A percentile compares a stretch with the other conserved stretches of the same genome.
phyloP scores from a whole-genome alignment of 1,140 invertebrate genomes.

The Drosophila fuyamai region DNA sequence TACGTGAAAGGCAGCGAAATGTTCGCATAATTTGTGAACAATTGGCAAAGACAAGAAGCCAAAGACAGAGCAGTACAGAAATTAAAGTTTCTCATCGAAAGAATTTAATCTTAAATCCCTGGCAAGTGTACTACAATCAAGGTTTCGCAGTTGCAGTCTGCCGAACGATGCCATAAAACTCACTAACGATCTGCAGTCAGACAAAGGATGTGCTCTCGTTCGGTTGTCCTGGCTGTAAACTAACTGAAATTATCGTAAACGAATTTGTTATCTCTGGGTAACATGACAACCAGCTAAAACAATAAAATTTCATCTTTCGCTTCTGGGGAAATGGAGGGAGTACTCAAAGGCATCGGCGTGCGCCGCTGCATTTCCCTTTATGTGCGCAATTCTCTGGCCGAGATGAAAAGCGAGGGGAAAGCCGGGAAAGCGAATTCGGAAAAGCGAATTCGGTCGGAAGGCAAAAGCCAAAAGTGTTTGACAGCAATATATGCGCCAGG shows the following conservation, averaged over 20 bases:
- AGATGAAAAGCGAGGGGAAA: conserved; percentile 10
- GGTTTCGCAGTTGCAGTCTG: background rate
- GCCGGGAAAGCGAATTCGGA: background rate
- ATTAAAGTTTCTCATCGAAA: background rate
- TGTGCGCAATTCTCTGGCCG: conserved; percentile 13
- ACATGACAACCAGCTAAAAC: conserved; percentile 55
- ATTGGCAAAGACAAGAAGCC: conserved; percentile 31
- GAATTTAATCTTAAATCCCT: background rate
- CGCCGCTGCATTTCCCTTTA: conserved; percentile 39
- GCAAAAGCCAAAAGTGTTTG: conserved; percentile 44
- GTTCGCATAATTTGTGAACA: conserved; percentile 51
- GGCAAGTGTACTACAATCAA: background rate
- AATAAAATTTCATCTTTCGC: conserved; percentile 57
- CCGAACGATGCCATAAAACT: conserved; percentile 21
- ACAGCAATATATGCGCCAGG: conserved; percentile 7
- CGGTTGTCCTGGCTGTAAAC: conserved; percentile 31
- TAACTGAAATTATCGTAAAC: conserved; percentile 57
- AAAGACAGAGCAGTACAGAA: background rate
- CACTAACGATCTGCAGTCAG: conserved; percentile 41
- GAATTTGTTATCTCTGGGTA: conserved; percentile 52
- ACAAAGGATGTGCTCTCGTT: conserved; percentile 26
- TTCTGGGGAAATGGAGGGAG: conserved; percentile 5
- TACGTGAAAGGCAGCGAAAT: conserved; percentile 60
- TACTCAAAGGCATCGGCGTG: background rate
- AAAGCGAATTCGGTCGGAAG: conserved; percentile 14